These are phyloP conservation scores for Ibycter americanus DNA, from an alignment of 2,797 vertebrate genomes.

Conservation along the genomic window DNA sequence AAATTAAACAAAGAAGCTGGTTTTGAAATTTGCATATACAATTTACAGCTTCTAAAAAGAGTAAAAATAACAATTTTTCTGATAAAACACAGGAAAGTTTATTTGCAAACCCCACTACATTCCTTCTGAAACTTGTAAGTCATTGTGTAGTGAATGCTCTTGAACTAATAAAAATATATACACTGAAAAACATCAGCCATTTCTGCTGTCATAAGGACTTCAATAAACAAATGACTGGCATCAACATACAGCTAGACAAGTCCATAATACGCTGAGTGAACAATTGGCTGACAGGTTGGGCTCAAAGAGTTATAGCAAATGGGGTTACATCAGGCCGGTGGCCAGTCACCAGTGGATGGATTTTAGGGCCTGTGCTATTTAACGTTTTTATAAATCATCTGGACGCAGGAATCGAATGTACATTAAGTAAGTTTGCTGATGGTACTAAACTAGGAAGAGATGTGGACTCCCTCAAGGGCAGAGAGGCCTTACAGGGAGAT, in stretches of 20 bases:
- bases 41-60: neutral
- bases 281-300: fast-evolving
- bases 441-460: neutral
- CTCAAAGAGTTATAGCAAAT: neutral
- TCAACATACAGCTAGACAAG: fast-evolving
- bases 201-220: neutral
- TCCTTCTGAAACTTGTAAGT: neutral
- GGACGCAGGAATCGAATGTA: neutral
- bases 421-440: neutral
- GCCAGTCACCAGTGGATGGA: neutral
- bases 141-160: neutral
- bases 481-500: no score
- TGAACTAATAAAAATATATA: neutral
- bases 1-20: neutral
- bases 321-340: neutral
- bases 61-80: neutral
- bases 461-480: no score
- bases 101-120: neutral
- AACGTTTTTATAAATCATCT: neutral
- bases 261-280: neutral
- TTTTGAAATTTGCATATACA: neutral
- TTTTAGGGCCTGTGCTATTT: neutral
- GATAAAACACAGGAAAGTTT: neutral
- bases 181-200: neutral
- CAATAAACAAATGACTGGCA: neutral